These are phyloP conservation scores for Chlorocebus sabaeus DNA, from an alignment of 2,113 vertebrate genomes.

Conservation along the genomic window DNA sequence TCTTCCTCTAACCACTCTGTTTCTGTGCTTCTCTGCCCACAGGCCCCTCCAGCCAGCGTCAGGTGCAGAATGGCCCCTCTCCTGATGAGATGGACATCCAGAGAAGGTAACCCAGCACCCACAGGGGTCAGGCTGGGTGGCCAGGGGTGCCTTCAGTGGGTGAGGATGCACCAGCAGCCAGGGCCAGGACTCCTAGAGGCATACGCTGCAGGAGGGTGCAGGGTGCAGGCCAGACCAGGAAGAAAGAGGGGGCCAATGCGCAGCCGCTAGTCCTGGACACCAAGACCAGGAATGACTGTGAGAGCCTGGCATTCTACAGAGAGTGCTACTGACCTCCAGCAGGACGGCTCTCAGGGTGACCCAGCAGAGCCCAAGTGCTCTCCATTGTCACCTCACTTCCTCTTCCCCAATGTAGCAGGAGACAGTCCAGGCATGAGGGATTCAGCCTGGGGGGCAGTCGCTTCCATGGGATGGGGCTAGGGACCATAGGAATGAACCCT, in stretches of 20 bases:
- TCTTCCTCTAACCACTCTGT: background rate
- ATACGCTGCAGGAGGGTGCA: fast-evolving
- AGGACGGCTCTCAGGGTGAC: fast-evolving
- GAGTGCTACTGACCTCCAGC: fast-evolving
- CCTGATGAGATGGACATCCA: slow-evolving; percentile 95
- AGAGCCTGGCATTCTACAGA: background rate
- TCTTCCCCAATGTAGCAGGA: fast-evolving
- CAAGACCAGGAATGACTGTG: background rate
- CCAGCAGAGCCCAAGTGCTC: fast-evolving
- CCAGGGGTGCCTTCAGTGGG: background rate
- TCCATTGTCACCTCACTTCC: fast-evolving
- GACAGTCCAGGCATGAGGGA: fast-evolving
- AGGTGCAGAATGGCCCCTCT: slow-evolving; percentile 94
- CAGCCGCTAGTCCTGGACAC: background rate
- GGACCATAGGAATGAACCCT: no score
- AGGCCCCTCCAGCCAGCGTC: slow-evolving; percentile 95
- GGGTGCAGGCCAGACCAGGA: background rate
- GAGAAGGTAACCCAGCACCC: slow-evolving; percentile 86
- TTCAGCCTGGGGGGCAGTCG: background rate
- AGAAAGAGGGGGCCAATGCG: fast-evolving
- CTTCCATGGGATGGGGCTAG: background rate
- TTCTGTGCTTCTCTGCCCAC: slow-evolving; percentile 66
- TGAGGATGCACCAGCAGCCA: background rate
- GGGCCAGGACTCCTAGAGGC: background rate
- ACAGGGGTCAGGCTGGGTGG: background rate